These are phyloP conservation scores for Ploceus nigricollis DNA, from an alignment of 2,113 vertebrate species.

Conservation along the genomic window DNA sequence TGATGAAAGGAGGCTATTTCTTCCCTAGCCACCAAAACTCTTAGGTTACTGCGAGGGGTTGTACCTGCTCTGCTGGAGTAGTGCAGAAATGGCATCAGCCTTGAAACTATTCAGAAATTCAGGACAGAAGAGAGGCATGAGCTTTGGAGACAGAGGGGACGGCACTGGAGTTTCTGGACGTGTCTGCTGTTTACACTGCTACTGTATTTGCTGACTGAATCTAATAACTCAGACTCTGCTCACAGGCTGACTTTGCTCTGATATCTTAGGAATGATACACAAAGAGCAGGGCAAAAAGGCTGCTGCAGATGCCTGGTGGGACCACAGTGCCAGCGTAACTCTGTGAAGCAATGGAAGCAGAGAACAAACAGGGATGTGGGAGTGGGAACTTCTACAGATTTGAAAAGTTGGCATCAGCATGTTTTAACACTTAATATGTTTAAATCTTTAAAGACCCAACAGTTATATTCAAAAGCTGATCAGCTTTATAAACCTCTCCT, in stretches of 20 bases:
- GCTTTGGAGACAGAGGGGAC: background rate
- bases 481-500: background rate
- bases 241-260: background rate
- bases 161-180: background rate
- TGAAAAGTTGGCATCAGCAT: background rate
- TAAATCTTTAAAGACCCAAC: background rate
- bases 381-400: background rate
- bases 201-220: conserved; percentile 8
- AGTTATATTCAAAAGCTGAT: background rate
- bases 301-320: background rate
- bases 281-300: conserved; percentile 11
- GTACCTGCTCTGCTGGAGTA: background rate
- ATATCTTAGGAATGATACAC: conserved; percentile 7
- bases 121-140: background rate
- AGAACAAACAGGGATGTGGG: background rate
- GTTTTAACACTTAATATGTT: background rate
- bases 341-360: background rate
- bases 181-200: conserved; percentile 3
- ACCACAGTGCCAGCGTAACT: background rate
- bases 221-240: background rate
- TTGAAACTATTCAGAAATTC: background rate
- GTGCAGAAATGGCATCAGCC: background rate
- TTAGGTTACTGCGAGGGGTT: background rate
- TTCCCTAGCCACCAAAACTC: background rate
- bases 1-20: background rate